Evolutionary conservation across 1,140 invertebrate species (phyloP), one percentile per base, ranked within the genome.

Genomic region (Oedothorax gibbosus): DNA sequence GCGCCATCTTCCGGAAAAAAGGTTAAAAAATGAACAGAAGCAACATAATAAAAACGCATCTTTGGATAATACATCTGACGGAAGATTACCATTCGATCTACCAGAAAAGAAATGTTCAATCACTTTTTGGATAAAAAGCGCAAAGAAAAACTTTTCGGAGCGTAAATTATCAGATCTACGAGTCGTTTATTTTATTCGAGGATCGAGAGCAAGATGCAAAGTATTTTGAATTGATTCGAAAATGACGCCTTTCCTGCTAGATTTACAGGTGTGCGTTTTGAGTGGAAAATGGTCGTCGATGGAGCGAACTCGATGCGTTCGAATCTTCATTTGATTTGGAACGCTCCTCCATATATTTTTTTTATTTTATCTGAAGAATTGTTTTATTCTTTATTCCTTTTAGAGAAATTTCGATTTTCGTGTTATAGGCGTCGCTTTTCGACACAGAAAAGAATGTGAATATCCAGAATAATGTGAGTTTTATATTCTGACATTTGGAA

Each of bases 161-260:
- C 54, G 66, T 81, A 71, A 81, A 81, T 57, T 81, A 81, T 71
- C 62, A 35, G 64, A 81, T 81, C 64, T 81, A 35, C 21, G 78
- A 49, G 78, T 14, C 66, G 64, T 81, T 81, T 81, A 71, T 81
- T 81, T 81, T 71, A 81, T 56, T 81, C 78, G 66, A 69, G 20
- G 49, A 79, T 66, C 18, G 53, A 49, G 35, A 18, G 54, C 18
- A 18, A 21, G 15, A 51, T 35, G 35, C 35, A 35, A 35, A 35
- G 35, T 21, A 64, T 51, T 77, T 77, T 50, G 49, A 65, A 60
- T 77, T 77, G 75, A 65, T 51, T 77, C 75, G 60, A 77, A 77
- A 77, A 77, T 77, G 75, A 65, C 57, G 51, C 69, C 14, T 76
- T 35, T 35, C 73, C 11, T 77, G 49, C 15, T 35, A 21, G 49